Conservation (phyloP, 2,113 vertebrate species). For the Ornithorhynchus anatinus region DNA sequence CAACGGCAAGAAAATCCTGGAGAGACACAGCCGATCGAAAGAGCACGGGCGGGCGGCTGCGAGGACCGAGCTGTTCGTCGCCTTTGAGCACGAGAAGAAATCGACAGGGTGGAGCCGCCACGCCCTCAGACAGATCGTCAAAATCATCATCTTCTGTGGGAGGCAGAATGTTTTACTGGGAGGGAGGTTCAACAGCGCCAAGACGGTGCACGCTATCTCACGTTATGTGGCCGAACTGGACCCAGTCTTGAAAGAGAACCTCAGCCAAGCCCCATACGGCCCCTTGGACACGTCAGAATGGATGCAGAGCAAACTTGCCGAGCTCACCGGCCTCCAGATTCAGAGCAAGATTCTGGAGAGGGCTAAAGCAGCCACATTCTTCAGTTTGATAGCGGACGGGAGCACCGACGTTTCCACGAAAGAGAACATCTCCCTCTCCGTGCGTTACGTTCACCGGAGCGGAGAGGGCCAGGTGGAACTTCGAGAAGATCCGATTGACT, state of each 20-base stretch:
- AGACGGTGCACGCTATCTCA: rapidly evolving
- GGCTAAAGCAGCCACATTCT: neutral
- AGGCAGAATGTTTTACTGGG: rapidly evolving
- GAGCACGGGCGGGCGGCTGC: neutral
- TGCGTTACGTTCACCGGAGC: rapidly evolving
- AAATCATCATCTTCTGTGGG: rapidly evolving
- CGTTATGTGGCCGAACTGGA: rapidly evolving
- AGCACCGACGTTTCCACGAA: neutral
- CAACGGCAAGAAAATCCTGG: neutral
- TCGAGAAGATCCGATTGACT: neutral
- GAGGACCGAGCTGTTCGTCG: neutral
- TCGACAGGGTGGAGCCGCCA: rapidly evolving
- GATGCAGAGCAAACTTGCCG: rapidly evolving
- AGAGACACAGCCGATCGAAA: neutral
- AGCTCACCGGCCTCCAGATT: rapidly evolving
- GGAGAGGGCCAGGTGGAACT: neutral
- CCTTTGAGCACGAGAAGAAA: neutral
- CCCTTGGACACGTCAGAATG: rapidly evolving
- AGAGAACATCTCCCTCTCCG: neutral
- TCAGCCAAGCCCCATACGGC: rapidly evolving
- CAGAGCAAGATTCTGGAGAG: rapidly evolving
- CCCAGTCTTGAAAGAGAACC: neutral
- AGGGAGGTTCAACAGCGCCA: rapidly evolving
- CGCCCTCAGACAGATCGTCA: rapidly evolving
- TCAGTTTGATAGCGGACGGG: neutral